Base-by-base conservation (phyloP, 2,113 vertebrate genomes). In the Dendropsophus ebraccatus region DNA sequence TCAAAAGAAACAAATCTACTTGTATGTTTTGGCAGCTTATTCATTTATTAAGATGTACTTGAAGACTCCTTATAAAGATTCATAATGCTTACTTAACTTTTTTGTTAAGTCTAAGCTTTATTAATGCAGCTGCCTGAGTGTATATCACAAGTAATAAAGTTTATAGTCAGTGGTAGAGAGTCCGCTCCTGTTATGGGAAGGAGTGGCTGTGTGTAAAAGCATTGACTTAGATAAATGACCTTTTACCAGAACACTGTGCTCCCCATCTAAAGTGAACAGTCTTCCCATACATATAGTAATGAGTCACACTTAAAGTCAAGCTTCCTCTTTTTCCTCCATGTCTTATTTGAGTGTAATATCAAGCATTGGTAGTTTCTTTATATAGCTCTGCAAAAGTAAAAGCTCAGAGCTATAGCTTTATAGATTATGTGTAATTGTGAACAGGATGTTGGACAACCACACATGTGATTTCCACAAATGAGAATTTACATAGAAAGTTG, bases 111-210 rank as follows among this genome's bases (percentile, higher is more conserved):
- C 9, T 45, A 23, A 5, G 70, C 49, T 54, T 77, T 49, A 77
- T 77, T 77, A 54, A 54, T 77, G 49, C 54, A 49, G 16, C 28
- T 77, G 25, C 74, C 72, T 32, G 72, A 25, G 45, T 50, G n/a
- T 50, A 76, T 76, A 76, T 77, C 28, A 54, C 49, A 77, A 77
- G 74, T 77, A 19, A 77, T 77, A 77, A 77, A 77, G 49, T 77
- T 54, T 50, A 76, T 52, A 17, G 73, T 28, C 14, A 14, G n/a
- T 52, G 52, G 74, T 21, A 12, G 74, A 54, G 74, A n/a, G 47
- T 52, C 28, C 47, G 28, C 28, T 77, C 21, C 49, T 32, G 74
- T 77, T 54, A 77, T 77, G 74, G 74, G 74, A 32, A 52, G 74
- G 74, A 32, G 74, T 52, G 74, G 25, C 74, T 32, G 74, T 13